phyloP scores from a whole-genome alignment of 1,140 invertebrate species.

The Drosophila prosaltans region DNA sequence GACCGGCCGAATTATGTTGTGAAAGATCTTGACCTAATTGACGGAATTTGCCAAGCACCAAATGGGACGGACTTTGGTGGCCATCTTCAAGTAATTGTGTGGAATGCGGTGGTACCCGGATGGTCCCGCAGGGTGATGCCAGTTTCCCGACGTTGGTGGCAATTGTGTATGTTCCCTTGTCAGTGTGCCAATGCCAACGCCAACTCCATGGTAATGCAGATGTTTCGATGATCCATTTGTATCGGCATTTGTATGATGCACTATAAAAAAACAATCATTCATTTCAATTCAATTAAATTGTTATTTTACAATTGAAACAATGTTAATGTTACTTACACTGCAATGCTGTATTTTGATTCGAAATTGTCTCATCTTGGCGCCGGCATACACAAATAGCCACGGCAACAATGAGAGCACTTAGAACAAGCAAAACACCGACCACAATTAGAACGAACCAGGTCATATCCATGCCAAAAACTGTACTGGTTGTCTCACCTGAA shows the following conservation, averaged over 20 bases:
- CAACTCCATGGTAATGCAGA: conserved; percentile 83
- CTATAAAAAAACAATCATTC: conserved; percentile 75
- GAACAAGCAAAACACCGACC: conserved; percentile 87
- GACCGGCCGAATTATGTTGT: conserved; percentile 73
- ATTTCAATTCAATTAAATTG: too few relatives aligned
- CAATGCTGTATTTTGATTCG: conserved; percentile 82
- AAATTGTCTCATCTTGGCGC: conserved; percentile 85
- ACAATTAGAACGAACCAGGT: conserved; percentile 90
- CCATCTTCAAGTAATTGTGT: conserved; percentile 83
- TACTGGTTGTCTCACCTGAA: conserved; percentile 88
- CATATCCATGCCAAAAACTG: conserved; percentile 89
- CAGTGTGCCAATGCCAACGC: conserved; percentile 71
- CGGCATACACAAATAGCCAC: conserved; percentile 90
- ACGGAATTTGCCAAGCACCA: conserved; percentile 83
- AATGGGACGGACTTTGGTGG: conserved; percentile 84
- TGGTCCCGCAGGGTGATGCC: conserved; percentile 95
- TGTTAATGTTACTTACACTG: conserved; percentile 53
- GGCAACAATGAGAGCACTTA: conserved; percentile 87
- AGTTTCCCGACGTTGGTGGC: conserved; percentile 91
- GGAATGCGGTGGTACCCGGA: conserved; percentile 87
- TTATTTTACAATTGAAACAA: too few relatives aligned
- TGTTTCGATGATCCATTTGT: conserved; percentile 90
- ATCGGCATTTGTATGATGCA: conserved; percentile 90
- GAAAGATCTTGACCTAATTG: conserved; percentile 83
- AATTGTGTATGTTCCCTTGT: conserved; percentile 83